A percentile compares a stretch with the other conserved stretches of the same genome.
phyloP scores from a whole-genome alignment of 2,113 vertebrate species.

The Sorex araneus region DNA sequence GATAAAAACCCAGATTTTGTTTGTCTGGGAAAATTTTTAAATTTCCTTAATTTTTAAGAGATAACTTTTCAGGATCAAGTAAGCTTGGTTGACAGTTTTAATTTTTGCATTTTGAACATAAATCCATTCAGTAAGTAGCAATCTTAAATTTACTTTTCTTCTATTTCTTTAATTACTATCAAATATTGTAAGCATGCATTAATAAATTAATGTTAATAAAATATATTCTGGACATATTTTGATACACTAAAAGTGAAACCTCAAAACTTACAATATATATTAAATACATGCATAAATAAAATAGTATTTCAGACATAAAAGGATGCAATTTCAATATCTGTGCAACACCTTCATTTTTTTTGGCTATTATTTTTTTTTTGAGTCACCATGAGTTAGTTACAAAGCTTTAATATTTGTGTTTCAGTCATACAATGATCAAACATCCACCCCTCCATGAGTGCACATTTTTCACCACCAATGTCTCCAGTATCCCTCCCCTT shows the following conservation, averaged over 20 bases:
- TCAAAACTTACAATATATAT: not conserved
- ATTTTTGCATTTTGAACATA: not conserved
- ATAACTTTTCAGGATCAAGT: not conserved
- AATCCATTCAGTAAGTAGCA: not conserved
- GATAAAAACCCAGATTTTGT: not conserved
- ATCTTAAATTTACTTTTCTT: not conserved
- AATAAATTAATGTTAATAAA: not conserved
- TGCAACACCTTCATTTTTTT: not conserved
- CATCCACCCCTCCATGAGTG: too few species aligned
- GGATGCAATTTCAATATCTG: not conserved
- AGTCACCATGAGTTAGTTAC: too few species aligned
- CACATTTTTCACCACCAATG: too few species aligned
- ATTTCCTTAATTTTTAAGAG: not conserved
- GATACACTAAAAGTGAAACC: not conserved
- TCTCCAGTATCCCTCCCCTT: too few species aligned
- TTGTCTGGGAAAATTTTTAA: not conserved
- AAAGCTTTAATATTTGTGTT: too few species aligned
- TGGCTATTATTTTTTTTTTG: too few species aligned
- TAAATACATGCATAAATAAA: not conserved
- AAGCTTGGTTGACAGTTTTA: not conserved
- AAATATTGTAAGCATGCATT: not conserved
- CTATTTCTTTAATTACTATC: not conserved
- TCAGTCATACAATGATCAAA: too few species aligned
- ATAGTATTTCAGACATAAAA: not conserved
- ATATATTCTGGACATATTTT: not conserved